Evolutionary conservation across 2,113 vertebrate genomes (phyloP).

Genomic region (Dicerorhinus sumatrensis): DNA sequence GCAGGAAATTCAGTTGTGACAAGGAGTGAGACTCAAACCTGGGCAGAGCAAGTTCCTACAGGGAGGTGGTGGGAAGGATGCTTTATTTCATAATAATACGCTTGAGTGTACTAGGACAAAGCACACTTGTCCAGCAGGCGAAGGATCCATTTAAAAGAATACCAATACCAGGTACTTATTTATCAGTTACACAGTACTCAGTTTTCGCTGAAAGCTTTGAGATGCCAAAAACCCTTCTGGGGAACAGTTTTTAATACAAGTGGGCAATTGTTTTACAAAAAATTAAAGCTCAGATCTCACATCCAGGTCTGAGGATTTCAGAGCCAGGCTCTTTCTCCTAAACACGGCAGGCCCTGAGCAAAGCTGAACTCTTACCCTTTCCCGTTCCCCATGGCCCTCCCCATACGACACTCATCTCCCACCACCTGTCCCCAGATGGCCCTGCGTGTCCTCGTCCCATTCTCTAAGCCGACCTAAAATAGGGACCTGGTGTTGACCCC

Average conservation of each 20-base stretch:
- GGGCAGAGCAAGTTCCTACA: background rate
- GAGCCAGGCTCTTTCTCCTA: background rate
- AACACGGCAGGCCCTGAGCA: accelerated
- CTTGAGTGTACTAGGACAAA: accelerated
- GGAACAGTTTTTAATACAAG: constrained; percentile 11
- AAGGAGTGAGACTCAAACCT: background rate
- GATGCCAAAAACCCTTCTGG: constrained; percentile 35
- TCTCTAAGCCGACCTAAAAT: background rate
- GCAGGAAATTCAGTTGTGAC: background rate
- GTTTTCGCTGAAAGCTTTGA: background rate
- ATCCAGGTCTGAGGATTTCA: background rate
- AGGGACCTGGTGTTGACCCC: background rate
- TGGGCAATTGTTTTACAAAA: background rate
- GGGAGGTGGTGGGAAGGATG: background rate
- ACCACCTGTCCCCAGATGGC: background rate
- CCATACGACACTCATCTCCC: background rate
- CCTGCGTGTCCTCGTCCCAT: background rate
- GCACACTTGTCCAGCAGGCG: accelerated
- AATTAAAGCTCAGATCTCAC: background rate
- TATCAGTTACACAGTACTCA: background rate
- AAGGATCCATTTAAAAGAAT: background rate
- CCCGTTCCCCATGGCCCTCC: background rate
- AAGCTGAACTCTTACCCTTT: no score
- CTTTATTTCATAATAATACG: accelerated
- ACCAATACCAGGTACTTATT: accelerated